A percentile compares a stretch with the other conserved stretches of the same genome.
These are phyloP conservation scores for Epirrita christyi DNA, from an alignment of 2,888 invertebrate genomes.

Conservation along the genomic window DNA sequence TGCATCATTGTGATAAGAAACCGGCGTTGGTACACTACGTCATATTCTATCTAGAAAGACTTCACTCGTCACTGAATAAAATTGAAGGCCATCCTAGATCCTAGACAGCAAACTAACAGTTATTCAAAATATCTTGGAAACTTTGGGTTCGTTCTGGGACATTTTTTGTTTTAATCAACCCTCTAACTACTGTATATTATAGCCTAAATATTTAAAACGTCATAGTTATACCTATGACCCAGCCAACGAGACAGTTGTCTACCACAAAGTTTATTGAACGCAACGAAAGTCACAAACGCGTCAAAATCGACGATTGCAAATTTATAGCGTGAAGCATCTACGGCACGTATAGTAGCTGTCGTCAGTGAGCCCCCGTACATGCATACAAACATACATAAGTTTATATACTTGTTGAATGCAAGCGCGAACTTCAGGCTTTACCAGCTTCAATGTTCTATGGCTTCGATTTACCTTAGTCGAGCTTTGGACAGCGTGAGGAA, in stretches of 20 bases:
- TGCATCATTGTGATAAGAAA: not conserved
- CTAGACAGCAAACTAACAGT: too few species aligned
- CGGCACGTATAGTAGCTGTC: not conserved
- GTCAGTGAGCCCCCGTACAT: not conserved
- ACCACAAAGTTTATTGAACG: too few species aligned
- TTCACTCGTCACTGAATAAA: too few species aligned
- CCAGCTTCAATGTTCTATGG: conserved; percentile 39
- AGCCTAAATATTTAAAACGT: too few species aligned
- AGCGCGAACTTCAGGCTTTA: conserved; percentile 44
- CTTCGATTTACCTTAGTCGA: conserved; percentile 44
- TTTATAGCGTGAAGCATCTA: not conserved
- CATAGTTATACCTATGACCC: too few species aligned
- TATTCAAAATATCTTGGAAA: too few species aligned
- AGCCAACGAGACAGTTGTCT: too few species aligned
- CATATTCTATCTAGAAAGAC: not conserved
- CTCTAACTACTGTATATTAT: too few species aligned
- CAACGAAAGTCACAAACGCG: too few species aligned
- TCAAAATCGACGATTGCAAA: not conserved
- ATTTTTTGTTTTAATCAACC: too few species aligned
- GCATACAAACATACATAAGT: conserved; percentile 25
- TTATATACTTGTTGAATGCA: conserved; percentile 63
- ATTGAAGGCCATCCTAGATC: too few species aligned
- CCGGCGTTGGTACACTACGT: not conserved
- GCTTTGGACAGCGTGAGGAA: conserved; percentile 42
- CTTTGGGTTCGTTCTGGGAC: too few species aligned